A percentile compares a stretch with the other conserved stretches of the same genome.
Conservation (phyloP, 1,140 invertebrate species). For the Panulirus ornatus region DNA sequence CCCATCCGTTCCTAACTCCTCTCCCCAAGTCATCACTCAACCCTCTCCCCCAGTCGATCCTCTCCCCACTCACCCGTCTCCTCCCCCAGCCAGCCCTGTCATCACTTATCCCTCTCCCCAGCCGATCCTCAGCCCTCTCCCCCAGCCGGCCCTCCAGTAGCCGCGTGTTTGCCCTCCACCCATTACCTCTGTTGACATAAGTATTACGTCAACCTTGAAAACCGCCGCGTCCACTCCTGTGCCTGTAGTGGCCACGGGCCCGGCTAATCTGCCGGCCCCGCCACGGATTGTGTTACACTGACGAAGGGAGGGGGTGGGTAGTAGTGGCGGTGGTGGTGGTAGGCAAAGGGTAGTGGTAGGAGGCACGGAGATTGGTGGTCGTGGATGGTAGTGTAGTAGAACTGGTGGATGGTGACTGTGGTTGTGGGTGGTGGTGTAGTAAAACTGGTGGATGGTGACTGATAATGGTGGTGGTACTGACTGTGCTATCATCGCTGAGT, state of each 20-base stretch:
- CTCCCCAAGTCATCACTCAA: not conserved
- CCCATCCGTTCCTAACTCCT: too few species aligned
- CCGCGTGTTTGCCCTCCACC: constrained; percentile 53
- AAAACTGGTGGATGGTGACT: not conserved
- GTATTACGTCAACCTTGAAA: constrained; percentile 71
- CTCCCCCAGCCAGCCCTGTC: not conserved
- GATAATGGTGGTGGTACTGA: not conserved
- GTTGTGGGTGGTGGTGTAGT: not conserved
- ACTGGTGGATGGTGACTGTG: not conserved
- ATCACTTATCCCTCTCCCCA: not conserved
- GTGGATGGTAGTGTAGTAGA: not conserved
- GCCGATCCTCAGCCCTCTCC: not conserved
- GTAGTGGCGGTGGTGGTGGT: not conserved
- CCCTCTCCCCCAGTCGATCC: not conserved
- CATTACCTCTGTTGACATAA: constrained; percentile 71
- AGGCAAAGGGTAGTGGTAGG: not conserved
- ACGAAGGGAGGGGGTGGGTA: not conserved
- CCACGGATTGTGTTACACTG: constrained; percentile 66
- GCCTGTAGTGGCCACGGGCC: constrained; percentile 64
- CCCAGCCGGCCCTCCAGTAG: constrained; percentile 56
- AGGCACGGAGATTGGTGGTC: not conserved
- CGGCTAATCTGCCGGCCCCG: constrained; percentile 60
- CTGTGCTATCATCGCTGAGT: too few species aligned
- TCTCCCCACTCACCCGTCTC: not conserved
- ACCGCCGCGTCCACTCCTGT: constrained; percentile 54